Evolutionary conservation across 2,888 invertebrate genomes (phyloP).

Genomic region (Tuta absoluta): DNA sequence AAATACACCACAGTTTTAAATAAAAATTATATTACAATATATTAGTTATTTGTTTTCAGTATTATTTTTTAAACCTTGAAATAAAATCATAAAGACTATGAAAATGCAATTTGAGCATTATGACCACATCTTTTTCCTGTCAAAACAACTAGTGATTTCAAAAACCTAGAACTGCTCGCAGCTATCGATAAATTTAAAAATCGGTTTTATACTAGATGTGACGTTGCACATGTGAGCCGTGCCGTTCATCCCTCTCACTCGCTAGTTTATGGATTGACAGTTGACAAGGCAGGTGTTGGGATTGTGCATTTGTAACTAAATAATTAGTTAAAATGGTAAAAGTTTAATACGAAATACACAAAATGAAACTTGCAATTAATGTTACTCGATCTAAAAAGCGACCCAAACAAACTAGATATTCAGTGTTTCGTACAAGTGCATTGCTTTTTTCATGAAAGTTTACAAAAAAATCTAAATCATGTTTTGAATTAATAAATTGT

Average conservation of each 20-base stretch:
- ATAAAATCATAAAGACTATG: too few species aligned
- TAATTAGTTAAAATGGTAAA: constrained; percentile 1
- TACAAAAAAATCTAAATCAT: not conserved
- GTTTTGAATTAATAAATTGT: not conserved
- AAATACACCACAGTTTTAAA: too few species aligned
- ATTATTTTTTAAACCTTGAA: too few species aligned
- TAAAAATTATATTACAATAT: too few species aligned
- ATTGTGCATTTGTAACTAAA: not conserved
- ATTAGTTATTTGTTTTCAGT: too few species aligned
- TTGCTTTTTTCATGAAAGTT: constrained; percentile 6
- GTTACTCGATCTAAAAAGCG: not conserved
- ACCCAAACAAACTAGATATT: not conserved
- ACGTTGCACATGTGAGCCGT: not conserved
- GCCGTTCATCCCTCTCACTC: not conserved
- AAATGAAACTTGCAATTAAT: not conserved
- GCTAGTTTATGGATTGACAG: not conserved
- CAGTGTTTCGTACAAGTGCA: not conserved
- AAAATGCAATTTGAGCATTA: too few species aligned
- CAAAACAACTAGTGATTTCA: constrained; percentile 4
- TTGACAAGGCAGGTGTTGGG: not conserved
- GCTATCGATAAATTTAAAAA: not conserved
- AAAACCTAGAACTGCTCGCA: not conserved
- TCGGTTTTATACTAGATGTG: not conserved
- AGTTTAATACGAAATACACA: not conserved
- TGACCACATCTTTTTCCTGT: not conserved